phyloP scores from a whole-genome alignment of 2,888 invertebrate species.

The Eupeodes luniger region DNA sequence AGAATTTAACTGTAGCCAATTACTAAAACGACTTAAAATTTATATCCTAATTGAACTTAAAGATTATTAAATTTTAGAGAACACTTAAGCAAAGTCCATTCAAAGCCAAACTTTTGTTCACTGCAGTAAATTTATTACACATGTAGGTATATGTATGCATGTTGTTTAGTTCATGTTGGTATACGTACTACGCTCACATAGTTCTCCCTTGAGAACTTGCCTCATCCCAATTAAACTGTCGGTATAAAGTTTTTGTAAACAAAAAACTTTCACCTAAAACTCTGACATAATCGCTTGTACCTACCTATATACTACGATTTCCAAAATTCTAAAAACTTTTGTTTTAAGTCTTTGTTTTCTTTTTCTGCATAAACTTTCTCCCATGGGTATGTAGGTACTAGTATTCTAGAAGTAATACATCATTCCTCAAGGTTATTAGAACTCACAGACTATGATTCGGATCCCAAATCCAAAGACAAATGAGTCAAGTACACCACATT shows the following conservation, averaged over 20 bases:
- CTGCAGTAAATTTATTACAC: not conserved
- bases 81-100: not conserved
- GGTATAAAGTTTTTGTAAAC: conserved; percentile 37
- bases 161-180: not conserved
- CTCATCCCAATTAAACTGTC: conserved; percentile 2
- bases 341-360: conserved; percentile 19
- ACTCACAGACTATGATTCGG: conserved; percentile 14
- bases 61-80: conserved; percentile 11
- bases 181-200: not conserved
- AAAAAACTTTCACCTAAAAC: conserved; percentile 26
- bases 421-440: conserved; percentile 36
- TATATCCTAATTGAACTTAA: not conserved
- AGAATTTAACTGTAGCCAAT: not conserved
- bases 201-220: too few species aligned
- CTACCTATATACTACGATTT: not conserved
- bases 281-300: conserved; percentile 43
- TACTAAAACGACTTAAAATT: not conserved
- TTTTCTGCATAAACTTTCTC: conserved; percentile 13
- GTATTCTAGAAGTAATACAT: conserved; percentile 19
- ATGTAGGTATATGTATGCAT: not conserved
- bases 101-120: not conserved
- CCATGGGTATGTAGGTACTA: not conserved
- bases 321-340: conserved; percentile 42
- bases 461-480: conserved; percentile 39
- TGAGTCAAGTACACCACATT: conserved; percentile 56